Evolutionary conservation across 2,113 vertebrate species (phyloP).

Genomic region (Sciurus niger): DNA sequence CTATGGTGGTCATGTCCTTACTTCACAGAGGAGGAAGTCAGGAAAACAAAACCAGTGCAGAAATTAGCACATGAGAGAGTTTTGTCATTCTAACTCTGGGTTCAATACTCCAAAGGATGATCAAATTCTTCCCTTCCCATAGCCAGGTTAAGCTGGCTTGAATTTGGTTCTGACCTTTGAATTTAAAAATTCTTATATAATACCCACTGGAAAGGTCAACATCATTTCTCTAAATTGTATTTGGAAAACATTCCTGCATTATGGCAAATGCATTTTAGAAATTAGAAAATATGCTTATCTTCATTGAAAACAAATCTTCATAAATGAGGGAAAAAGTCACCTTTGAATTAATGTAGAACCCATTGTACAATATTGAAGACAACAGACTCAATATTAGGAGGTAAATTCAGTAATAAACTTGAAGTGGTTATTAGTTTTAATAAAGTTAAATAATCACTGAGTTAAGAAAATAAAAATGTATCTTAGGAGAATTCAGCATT

Average conservation of each 20-base stretch:
- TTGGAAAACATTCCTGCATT: not conserved
- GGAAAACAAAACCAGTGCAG: not conserved
- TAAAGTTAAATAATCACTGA: not conserved
- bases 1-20: not conserved
- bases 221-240: slow-evolving; percentile 39
- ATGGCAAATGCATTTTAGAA: not conserved
- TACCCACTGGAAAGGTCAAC: slow-evolving; percentile 32
- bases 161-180: slow-evolving; percentile 46
- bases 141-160: not conserved
- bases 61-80: not conserved
- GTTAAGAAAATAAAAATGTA: slow-evolving; percentile 38
- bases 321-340: not conserved
- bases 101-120: not conserved
- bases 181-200: slow-evolving; percentile 45
- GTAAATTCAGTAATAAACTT: not conserved
- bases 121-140: not conserved
- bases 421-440: not conserved
- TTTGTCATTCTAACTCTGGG: not conserved
- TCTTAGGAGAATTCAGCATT: not conserved
- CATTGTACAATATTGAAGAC: not conserved
- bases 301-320: not conserved
- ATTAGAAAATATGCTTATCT: slow-evolving; percentile 1
- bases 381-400: not conserved
- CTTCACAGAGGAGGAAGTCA: not conserved
- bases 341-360: not conserved